Evolutionary conservation across 2,113 vertebrate genomes (phyloP), one percentile per base, ranked within the genome.

Genomic region (Synchiropus splendidus): DNA sequence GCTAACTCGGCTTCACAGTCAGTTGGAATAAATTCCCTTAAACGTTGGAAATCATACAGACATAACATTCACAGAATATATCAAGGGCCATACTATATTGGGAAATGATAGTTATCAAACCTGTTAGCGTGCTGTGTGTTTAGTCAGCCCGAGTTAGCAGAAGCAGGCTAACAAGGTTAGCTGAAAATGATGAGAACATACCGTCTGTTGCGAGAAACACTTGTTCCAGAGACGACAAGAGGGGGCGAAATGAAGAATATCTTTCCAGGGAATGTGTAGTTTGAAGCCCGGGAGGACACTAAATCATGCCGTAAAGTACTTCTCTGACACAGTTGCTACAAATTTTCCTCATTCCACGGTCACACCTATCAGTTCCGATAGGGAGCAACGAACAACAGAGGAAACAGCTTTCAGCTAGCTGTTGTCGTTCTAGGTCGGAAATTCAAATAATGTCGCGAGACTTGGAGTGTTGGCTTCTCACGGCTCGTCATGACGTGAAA

Each of bases 391-490:
- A 14, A 70, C 67, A 72, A 55, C 67, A 61, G 75, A 56, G 45
- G 21, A 15, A 0, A 43, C 45, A 45, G 35, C 44, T 49, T 50
- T 45, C 32, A 39, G 62, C 71, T 75, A 42, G 3, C 32, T 37
- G 54, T 8, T 81, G 73, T 54, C 69, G 68, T 66, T 68, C 49
- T 50, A 36, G 48, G 36, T 72, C 61, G 18, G 15, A 64, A 64
- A 69, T 79, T 79, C 57, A 75, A 74, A 82, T 58, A 0, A 1
- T 10, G 67, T 84, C 82, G 82, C 82, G 82, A 84, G 70, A 81
- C 18, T 59, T 54, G 1, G 15, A 13, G 8, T 1, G 35, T 15
- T 35, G 11, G n/a, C 9, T 9, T 9, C 21, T 27, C 21, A 27
- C 21, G 21, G 21, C 21, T 8, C 8, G 21, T 8, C 4, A 27